Evolutionary conservation across 2,797 vertebrate species (phyloP), one percentile per base, ranked within the genome.

Genomic region (Melopsittacus undulatus): DNA sequence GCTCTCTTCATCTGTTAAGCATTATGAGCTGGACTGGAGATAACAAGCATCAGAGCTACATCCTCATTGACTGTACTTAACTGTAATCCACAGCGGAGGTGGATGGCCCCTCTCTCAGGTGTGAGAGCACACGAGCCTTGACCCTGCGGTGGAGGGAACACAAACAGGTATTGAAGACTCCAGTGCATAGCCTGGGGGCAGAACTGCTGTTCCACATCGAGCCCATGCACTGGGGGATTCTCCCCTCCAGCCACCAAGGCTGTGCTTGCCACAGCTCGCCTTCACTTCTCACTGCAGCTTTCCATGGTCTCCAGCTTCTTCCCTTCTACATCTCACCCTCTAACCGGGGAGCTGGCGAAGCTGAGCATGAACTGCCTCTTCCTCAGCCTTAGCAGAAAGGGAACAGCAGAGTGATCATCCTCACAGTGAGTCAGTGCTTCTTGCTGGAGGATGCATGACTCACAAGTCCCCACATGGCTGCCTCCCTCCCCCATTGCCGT

Each of bases 391-490:
- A 88, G 85, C 88, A 92, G 89, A 92, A 95, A 91, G 87, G 92
- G 91, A 96, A 85, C 76, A 92, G 92, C 94, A 66, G 67, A 76
- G 59, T 1, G 63, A 94, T 95, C 90, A 89, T 94, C 87, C 77
- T 76, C 63, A 49, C 94, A 23, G 11, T 94, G 95, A 97, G 91
- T 94, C 95, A 96, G 94, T 95, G 91, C 91, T 93, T 21, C 81
- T 93, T 66, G 93, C 94, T 86, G 94, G 90, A 95, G 92, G 91
- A 95, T 78, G 93, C 46, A 4, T 94, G 94, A 96, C 64, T 97
- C 94, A 95, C 89, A 7, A 30, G 76, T 93, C 93, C 93, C 89
- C 93, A 69, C 92, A 68, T 4, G 4, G 73, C 93, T 94, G 91
- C 92, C 91, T 95, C 83, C 72, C 87, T 96, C 95, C 92, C 76